Base-by-base conservation (phyloP, 2,797 vertebrate species). In the Serranus cabrilla region DNA sequence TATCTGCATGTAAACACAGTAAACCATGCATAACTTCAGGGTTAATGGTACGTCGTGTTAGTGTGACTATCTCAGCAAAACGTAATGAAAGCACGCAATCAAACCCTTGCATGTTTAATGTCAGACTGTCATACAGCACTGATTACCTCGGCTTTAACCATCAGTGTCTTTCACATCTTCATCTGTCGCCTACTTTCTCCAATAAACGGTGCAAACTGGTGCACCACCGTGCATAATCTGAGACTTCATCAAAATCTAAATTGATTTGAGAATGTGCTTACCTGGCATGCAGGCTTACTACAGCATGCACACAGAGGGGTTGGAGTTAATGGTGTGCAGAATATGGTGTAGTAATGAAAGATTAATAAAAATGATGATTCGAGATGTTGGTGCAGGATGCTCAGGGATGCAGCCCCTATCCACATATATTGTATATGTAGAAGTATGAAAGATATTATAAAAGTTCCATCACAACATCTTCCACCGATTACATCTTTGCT, bases 211-310 rank as follows among this genome's bases (percentile, higher is more conserved):
- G 43, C 45, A 51, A 67, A 70, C 27, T 9, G 34, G 6, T 34
- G 34, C 31, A 12, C 46, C 20, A 11, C 23, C 2, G 0, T 52
- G 34, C 47, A 21, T 11, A 75, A 76, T 56, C 16, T 21, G 34
- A 78, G 50, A 21, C 49, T 70, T 83, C 46, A 76, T 79, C 72
- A 62, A 55, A 63, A 52, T 45, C 74, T 34, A 67, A 55, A 83
- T 75, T 56, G 21, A 74, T 78, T 64, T 81, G 47, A 77, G 20
- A 54, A 81, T 72, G 66, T 82, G 73, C 74, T 80, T 66, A 78
- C 45, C 59, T 73, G 66, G 68, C 70, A 65, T 34, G 20, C 50
- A 45, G 11, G 57, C 55, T 16, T 46, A 42, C 65, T 3, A 55
- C 63, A 50, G 50, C 56, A n/a, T 63, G 65, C 50, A 71, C 51